A percentile compares a stretch with the other conserved stretches of the same genome.
These are phyloP conservation scores for Drosophila elegans DNA, from an alignment of 1,140 invertebrate genomes.

Conservation along the genomic window DNA sequence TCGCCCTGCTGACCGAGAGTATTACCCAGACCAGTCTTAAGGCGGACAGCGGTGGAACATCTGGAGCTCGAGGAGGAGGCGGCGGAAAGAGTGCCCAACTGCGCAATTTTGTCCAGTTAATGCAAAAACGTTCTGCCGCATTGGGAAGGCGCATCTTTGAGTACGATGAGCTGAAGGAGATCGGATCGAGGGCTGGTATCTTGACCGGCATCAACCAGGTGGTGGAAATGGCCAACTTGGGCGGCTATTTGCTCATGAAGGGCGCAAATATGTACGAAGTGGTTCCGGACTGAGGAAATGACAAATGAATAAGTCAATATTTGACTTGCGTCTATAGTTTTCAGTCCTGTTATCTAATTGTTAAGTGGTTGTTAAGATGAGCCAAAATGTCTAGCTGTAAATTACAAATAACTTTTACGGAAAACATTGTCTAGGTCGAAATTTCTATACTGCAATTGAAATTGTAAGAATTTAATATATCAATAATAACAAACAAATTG, in stretches of 20 bases:
- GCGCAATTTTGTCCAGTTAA: slow-evolving; percentile 90
- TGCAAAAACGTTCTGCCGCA: slow-evolving; percentile 88
- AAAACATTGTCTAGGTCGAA: not conserved
- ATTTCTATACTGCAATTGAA: not conserved
- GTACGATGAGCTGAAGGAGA: slow-evolving; percentile 88
- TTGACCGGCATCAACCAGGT: slow-evolving; percentile 88
- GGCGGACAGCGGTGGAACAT: slow-evolving; percentile 85
- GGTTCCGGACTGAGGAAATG: slow-evolving; percentile 61
- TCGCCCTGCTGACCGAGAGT: slow-evolving; percentile 93
- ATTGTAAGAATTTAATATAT: not conserved
- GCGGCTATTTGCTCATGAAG: slow-evolving; percentile 94
- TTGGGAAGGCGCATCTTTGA: slow-evolving; percentile 90
- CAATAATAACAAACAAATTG: too few relatives aligned
- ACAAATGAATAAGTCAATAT: slow-evolving; percentile 50
- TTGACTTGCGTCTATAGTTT: slow-evolving; percentile 18
- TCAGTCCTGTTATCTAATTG: slow-evolving; percentile 9
- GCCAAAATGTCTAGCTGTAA: not conserved
- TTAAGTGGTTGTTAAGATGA: slow-evolving; percentile 16
- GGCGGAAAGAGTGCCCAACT: slow-evolving; percentile 90
- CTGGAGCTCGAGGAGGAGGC: slow-evolving; percentile 85
- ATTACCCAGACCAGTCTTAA: slow-evolving; percentile 89
- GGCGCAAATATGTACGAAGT: slow-evolving; percentile 90
- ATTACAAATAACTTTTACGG: not conserved
- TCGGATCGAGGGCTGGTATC: slow-evolving; percentile 89
- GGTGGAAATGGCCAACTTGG: slow-evolving; percentile 91